Evolutionary conservation across 1,140 invertebrate genomes (phyloP).

Genomic region (Brachionus manjavacas): DNA sequence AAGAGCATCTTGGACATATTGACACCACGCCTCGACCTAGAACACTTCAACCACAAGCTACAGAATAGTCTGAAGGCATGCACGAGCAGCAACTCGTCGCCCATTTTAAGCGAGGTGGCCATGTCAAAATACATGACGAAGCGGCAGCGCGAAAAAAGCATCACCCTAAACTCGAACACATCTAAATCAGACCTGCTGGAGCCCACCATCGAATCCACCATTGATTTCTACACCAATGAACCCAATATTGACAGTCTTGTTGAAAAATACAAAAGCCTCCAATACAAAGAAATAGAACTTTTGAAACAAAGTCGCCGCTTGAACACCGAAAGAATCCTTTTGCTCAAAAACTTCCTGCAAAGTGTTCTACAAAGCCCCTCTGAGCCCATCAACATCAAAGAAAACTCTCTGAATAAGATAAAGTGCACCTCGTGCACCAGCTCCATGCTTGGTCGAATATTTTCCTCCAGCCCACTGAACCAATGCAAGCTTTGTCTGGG

Average conservation of each 20-base stretch:
- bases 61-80: slow-evolving; percentile 5
- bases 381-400: not conserved
- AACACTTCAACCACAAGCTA: not conserved
- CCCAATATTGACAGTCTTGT: not conserved
- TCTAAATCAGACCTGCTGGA: not conserved
- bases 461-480: not conserved
- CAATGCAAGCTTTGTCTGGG: slow-evolving; percentile 25
- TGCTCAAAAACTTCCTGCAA: not conserved
- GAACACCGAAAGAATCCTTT: not conserved
- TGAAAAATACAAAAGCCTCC: not conserved
- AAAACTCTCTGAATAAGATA: slow-evolving; percentile 7
- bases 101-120: not conserved
- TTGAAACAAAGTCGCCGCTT: not conserved
- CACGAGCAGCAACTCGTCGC: not conserved
- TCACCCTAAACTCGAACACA: not conserved
- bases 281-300: not conserved
- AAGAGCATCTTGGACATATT: not conserved
- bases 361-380: not conserved
- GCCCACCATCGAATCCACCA: not conserved
- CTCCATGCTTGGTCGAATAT: slow-evolving; percentile 4
- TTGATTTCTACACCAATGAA: not conserved
- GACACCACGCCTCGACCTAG: not conserved
- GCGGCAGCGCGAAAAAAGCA: not conserved
- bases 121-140: not conserved
- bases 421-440: slow-evolving; percentile 8